Evolutionary conservation across 2,113 vertebrate genomes (phyloP), one percentile per base, ranked within the genome.

Genomic region (Lophius piscatorius): DNA sequence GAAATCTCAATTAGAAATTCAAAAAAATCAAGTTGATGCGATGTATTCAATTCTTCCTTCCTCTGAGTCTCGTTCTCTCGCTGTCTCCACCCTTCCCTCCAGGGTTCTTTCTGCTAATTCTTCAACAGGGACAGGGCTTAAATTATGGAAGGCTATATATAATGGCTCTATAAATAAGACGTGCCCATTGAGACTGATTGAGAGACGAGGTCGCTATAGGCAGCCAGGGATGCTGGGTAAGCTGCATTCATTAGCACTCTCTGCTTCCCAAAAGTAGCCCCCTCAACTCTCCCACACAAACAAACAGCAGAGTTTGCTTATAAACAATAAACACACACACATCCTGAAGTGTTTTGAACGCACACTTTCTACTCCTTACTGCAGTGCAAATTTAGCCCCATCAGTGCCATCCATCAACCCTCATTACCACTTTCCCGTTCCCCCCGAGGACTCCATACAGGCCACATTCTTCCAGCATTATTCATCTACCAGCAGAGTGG

Each of bases 111-210:
- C 62, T 41, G 38, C 61, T 76, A 83, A 81, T 81, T 84, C 78
- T 72, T 79, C 75, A 69, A 73, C 57, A 85, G 59, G 72, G 51
- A 34, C 48, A 70, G 46, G 26, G 71, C 56, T 81, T 74, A 83
- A 88, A 89, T 83, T 70, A 84, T 74, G 73, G 72, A 69, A 57
- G 49, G 72, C 87, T 86, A 86, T 87, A 89, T 86, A 90, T 87
- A 90, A 85, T 74, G 63, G 55, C 67, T 76, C 81, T 86, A 85
- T 81, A 87, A 90, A 86, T 88, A 86, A 81, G 69, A 66, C 67
- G 70, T 58, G 73, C 81, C 85, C 58, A 70, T 74, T 80, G 83
- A 74, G 80, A 84, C 67, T 88, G 84, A 90, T 83, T 82, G 87
- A 85, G 78, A 81, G 78, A 64, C 60, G 55, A 81, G 74, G 78